A percentile compares a stretch with the other conserved stretches of the same genome.
phyloP scores from a whole-genome alignment of 2,113 vertebrate species.

The Nerophis ophidion region DNA sequence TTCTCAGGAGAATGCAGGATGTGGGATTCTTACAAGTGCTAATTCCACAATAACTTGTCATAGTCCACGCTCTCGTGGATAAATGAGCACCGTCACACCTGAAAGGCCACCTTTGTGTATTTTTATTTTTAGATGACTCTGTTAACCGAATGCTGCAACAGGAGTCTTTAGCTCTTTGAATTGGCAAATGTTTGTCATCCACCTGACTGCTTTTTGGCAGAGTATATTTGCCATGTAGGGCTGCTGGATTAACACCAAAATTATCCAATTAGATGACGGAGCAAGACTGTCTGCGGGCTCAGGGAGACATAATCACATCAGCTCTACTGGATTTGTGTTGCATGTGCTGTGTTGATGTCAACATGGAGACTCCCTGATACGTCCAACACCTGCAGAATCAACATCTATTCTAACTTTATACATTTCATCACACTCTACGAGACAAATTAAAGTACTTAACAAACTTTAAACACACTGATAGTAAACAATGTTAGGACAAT shows the following conservation, averaged over 20 bases:
- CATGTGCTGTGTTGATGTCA: slow-evolving; percentile 59
- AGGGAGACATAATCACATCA: slow-evolving; percentile 51
- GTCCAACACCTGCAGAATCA: slow-evolving; percentile 9
- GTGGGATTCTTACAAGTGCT: too few species aligned
- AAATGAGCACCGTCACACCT: too few species aligned
- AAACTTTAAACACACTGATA: too few species aligned
- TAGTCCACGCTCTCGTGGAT: too few species aligned
- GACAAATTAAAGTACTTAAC: too few species aligned
- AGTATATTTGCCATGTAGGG: slow-evolving; percentile 39
- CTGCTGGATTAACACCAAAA: slow-evolving; percentile 47
- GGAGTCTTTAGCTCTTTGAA: background rate
- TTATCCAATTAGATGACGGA: slow-evolving; percentile 36
- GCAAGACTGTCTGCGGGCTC: slow-evolving; percentile 47
- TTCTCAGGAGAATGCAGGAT: too few species aligned
- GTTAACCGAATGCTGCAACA: too few species aligned
- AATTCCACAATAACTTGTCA: too few species aligned
- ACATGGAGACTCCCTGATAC: slow-evolving; percentile 39
- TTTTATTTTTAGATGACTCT: too few species aligned
- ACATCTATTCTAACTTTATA: background rate
- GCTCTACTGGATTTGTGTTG: slow-evolving; percentile 52
- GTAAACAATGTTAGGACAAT: too few species aligned
- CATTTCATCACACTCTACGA: background rate
- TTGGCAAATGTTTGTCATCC: slow-evolving; percentile 33
- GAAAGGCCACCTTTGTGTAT: too few species aligned
- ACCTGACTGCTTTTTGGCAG: slow-evolving; percentile 40